These are phyloP conservation scores for Mastomys coucha DNA, from an alignment of 2,113 vertebrate species.

Conservation along the genomic window DNA sequence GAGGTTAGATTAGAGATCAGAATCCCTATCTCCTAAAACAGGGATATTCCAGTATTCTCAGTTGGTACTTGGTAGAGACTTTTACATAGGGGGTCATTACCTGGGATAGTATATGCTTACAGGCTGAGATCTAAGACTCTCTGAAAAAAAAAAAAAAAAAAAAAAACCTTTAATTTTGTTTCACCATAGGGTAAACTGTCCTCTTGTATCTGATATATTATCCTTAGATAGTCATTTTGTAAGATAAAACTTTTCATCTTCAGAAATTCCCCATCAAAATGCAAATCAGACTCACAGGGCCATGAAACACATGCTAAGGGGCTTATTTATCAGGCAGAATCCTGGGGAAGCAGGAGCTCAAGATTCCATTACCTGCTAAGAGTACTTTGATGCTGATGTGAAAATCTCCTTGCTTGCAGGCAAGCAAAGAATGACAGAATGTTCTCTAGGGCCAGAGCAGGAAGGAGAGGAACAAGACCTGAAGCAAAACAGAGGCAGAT, in stretches of 20 bases:
- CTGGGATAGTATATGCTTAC: background rate
- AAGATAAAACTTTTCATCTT: conserved; percentile 45
- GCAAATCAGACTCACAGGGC: conserved; percentile 49
- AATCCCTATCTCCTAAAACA: background rate
- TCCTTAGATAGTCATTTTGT: conserved; percentile 38
- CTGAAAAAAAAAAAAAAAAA: background rate
- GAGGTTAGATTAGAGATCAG: background rate
- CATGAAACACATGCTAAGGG: background rate
- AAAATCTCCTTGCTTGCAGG: conserved; percentile 40
- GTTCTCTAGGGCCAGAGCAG: conserved; percentile 19
- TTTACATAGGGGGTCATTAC: background rate
- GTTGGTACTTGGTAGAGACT: background rate
- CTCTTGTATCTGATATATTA: background rate
- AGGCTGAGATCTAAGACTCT: conserved; percentile 16
- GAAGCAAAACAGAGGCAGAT: conserved; percentile 32
- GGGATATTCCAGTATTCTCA: background rate
- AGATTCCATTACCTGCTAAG: conserved; percentile 45
- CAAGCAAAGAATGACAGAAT: conserved; percentile 30
- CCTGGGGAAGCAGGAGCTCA: background rate
- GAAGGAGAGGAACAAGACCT: conserved; percentile 39
- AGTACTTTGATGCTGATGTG: conserved; percentile 51
- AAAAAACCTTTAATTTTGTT: background rate
- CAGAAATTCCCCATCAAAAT: conserved; percentile 67
- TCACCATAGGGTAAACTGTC: background rate
- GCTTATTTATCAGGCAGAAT: conserved; percentile 60